phyloP scores from a whole-genome alignment of 2,888 invertebrate species.

The Stratiomys singularior region DNA sequence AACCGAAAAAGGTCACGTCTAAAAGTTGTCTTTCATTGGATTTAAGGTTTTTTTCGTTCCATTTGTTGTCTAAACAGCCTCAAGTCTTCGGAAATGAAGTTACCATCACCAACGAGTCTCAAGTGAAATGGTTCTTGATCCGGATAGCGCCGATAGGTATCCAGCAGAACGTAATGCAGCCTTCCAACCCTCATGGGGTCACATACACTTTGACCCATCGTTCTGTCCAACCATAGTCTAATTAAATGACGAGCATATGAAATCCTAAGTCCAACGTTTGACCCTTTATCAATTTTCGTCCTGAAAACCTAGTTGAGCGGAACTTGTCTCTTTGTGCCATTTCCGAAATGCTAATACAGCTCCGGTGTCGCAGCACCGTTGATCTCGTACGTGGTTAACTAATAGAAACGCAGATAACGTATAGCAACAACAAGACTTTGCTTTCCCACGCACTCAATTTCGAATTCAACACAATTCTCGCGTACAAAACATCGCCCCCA shows the following conservation, averaged over 20 bases:
- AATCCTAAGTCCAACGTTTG: neutral
- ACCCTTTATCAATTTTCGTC: neutral
- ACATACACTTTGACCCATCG: neutral
- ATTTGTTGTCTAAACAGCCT: constrained; percentile 36
- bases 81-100: constrained; percentile 11
- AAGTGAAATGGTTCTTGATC: neutral
- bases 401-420: too few relatives aligned
- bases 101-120: constrained; percentile 2
- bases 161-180: neutral
- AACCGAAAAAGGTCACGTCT: constrained; percentile 37
- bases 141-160: neutral
- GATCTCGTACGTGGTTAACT: too few relatives aligned
- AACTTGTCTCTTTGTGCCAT: neutral
- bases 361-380: too few relatives aligned
- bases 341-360: too few relatives aligned
- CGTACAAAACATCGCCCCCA: too few relatives aligned
- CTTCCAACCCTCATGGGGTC: neutral
- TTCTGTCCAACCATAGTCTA: constrained; percentile 10
- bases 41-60: constrained; percentile 33
- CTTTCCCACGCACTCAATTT: too few relatives aligned
- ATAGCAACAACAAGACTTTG: too few relatives aligned
- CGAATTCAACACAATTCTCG: too few relatives aligned
- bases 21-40: constrained; percentile 28
- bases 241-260: constrained; percentile 28
- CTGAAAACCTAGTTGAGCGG: neutral